Evolutionary conservation across 1,140 invertebrate species (phyloP), one percentile per base, ranked within the genome.

Genomic region (Leptinotarsa lineolata): DNA sequence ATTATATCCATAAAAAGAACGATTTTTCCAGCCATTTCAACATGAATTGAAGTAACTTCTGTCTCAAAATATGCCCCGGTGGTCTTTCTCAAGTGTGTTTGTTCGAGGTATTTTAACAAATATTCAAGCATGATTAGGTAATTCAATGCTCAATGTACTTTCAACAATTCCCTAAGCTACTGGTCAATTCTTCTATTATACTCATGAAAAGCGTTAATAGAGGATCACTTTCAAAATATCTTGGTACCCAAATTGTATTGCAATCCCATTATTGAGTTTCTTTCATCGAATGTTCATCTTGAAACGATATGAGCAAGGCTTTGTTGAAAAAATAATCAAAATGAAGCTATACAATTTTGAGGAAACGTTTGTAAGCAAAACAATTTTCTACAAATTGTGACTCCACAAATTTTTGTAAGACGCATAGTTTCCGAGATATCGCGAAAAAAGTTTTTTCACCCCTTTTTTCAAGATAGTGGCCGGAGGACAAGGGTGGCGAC

Each of bases 121-220:
- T 54, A 54, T 22, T 65, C 63, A 65, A 16, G 63, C 63, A 21
- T n/a, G 22, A 65, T 65, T 65, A 22, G 63, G 13, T 18, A 39
- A 24, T 65, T 65, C 24, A n/a, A 39, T 21, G 39, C 63, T 39
- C 63, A 65, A 65, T 65, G 22, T 65, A 39, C 13, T 65, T 22
- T 22, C 16, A 8, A 30, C 63, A 65, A 65, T 65, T 22, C 63
- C 48, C 5, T n/a, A 54, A 54, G n/a, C 48, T 54, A n/a, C 48
- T 54, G 48, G 48, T 54, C 48, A 54, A 54, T 54, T 15, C 48
- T 54, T 16, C 48, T 54, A 54, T 54, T 54, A 54, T 54, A 54
- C 16, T 54, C 48, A 16, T 54, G 48, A 54, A 54, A 54, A 54
- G 48, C 48, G n/a, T 54, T 54, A 18, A 15, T 16, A 54, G n/a